Conservation (phyloP, 2,797 vertebrate genomes). For the Amblyraja radiata region DNA sequence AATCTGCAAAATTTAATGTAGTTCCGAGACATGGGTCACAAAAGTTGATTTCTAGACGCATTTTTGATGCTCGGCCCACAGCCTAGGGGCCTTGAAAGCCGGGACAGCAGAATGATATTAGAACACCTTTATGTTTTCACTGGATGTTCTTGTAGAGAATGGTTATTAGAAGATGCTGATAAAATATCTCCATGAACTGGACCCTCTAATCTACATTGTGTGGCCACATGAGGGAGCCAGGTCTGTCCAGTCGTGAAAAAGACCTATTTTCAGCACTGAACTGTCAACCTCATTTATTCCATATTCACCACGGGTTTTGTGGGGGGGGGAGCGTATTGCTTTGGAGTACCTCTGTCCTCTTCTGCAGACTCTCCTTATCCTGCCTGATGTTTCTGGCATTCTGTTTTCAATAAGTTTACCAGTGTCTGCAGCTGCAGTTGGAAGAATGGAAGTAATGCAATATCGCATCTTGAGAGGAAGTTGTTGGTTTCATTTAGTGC, state of each 20-base stretch:
- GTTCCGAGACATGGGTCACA: no score
- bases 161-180: neutral
- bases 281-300: neutral
- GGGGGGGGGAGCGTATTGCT: no score
- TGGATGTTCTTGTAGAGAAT: neutral
- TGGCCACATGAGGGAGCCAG: constrained; percentile 9
- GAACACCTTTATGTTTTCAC: neutral
- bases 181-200: neutral
- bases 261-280: neutral
- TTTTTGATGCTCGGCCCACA: no score
- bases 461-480: neutral
- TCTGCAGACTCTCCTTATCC: neutral
- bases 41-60: no score
- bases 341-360: no score
- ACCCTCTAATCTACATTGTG: neutral
- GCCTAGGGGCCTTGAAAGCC: neutral
- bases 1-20: no score
- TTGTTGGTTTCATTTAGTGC: neutral
- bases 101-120: neutral
- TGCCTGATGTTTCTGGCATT: neutral
- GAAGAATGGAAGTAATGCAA: neutral
- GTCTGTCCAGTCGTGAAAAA: neutral
- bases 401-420: neutral
- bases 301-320: neutral
- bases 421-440: neutral